Evolutionary conservation across 2,113 vertebrate species (phyloP), one percentile per base, ranked within the genome.

Genomic region (Cyphotilapia sp.): DNA sequence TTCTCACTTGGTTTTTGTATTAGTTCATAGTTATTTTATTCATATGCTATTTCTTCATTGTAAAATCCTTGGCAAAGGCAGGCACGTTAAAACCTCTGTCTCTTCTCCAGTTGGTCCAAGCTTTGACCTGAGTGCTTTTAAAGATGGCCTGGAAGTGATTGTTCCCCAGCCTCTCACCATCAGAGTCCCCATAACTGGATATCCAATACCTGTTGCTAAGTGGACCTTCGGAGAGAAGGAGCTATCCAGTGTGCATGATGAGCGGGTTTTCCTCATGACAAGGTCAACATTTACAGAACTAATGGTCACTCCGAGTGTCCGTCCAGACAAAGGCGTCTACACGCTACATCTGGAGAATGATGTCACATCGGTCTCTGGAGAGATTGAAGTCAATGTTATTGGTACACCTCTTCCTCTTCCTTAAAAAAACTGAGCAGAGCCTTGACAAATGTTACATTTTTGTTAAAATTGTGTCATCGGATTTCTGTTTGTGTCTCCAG

Each of bases 301-400:
- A 53, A 57, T 97, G 13, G 96, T 99, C 82, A 96, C 95, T 10
- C 99, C 99, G 3, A 99, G 99, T 88, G 97, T 99, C 90, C 97
- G 98, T 10, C 96, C 98, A n/a, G 98, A 99, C 95, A 98, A 98
- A 89, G 99, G 98, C 92, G 94, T 96, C 86, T 99, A 99, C 93
- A 96, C 93, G 4, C 95, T 99, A 82, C 97, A 95, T 2, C 95
- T 99, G 94, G 96, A 98, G 97, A 99, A 99, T 35, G 96, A 97
- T 4, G 95, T 98, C 78, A 96, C 96, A 22, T 96, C 97, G 7
- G 96, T 99, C 85, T 97, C 98, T 71, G 99, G 98, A 91, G 98
- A 99, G 92, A 99, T 99, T 76, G 81, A 98, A 19, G 98, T 99
- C 92, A 99, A 98, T 56, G 99, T 99, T 59, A 99, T 99, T n/a